Base-by-base conservation (phyloP, 2,888 invertebrate species). In the Xanthorhoe spadicearia region DNA sequence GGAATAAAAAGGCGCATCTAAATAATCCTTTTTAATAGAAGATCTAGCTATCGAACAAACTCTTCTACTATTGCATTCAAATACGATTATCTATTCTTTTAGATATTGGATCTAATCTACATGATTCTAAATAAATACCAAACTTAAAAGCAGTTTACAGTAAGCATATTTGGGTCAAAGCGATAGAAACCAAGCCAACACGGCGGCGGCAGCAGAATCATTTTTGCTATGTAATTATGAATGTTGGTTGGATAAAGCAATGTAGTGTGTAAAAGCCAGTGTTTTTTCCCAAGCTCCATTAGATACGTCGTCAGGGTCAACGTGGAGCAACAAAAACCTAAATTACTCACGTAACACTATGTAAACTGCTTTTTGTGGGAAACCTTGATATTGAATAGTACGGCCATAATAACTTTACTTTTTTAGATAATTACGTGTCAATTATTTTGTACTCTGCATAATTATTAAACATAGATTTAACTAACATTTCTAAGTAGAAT, bases 261-360 rank as follows among this genome's bases (percentile, higher is more conserved):
- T 19, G 19, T 6, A 19, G 23, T 50, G 50, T 50, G 49, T 49
- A 18, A 10, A 13, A 8, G n/a, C 18, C 19, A 18, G 18, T 35
- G 19, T 35, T 38, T 51, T 59, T 49, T 49, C 38, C 2, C 54
- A 54, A 49, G 53, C 50, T 46, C 46, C 46, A 52, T 60, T 52
- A 50, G n/a, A 17, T 50, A 49, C 19, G 55, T 38, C 67, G 55
- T 38, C 67, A 63, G 48, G 60, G 67, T 56, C 62, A 63, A 19
- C 54, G 28, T 50, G 13, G 15, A 50, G 49, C 57, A 51, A 60
- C 54, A 59, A 63, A 62, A 67, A 51, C 51, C 9, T 17, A 52
- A 52, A 52, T n/a, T 48, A 35, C n/a, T 28, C 46, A 56, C 28
- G 54, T 48, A 15, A 32, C 43, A 46, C 35, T 18, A 62, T 38